Evolutionary conservation across 2,888 invertebrate species (phyloP).

Genomic region (Dendrolimus houi): DNA sequence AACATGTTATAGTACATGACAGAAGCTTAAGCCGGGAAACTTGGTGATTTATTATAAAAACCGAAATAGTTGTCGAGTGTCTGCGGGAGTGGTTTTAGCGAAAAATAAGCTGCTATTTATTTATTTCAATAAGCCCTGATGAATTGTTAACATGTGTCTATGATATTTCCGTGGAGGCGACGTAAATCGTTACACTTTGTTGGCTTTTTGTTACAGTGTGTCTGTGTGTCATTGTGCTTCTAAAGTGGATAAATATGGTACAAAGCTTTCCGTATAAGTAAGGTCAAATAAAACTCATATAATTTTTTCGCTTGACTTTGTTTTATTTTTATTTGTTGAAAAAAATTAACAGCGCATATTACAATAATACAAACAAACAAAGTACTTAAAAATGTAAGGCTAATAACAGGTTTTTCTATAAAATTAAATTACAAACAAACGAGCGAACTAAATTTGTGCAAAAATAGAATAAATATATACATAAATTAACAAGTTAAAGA

Average conservation of each 20-base stretch:
- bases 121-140: not conserved
- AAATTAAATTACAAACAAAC: too few species aligned
- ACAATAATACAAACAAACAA: too few species aligned
- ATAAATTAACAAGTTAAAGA: too few species aligned
- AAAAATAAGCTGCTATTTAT: conserved; percentile 28
- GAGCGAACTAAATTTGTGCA: too few species aligned
- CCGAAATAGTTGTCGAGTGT: conserved; percentile 52
- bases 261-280: not conserved
- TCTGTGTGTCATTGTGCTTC: not conserved
- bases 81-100: conserved; percentile 59
- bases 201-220: not conserved
- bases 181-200: not conserved
- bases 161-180: not conserved
- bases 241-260: not conserved
- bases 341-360: too few species aligned
- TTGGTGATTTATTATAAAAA: conserved; percentile 57
- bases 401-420: too few species aligned
- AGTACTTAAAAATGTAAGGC: too few species aligned
- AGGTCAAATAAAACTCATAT: too few species aligned
- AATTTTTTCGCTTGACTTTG: too few species aligned
- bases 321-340: too few species aligned
- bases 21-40: conserved; percentile 26
- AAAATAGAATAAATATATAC: too few species aligned
- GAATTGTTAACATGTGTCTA: conserved; percentile 1
- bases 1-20: not conserved